Evolutionary conservation across 2,888 invertebrate species (phyloP).

Genomic region (Notocelia uddmanniana): DNA sequence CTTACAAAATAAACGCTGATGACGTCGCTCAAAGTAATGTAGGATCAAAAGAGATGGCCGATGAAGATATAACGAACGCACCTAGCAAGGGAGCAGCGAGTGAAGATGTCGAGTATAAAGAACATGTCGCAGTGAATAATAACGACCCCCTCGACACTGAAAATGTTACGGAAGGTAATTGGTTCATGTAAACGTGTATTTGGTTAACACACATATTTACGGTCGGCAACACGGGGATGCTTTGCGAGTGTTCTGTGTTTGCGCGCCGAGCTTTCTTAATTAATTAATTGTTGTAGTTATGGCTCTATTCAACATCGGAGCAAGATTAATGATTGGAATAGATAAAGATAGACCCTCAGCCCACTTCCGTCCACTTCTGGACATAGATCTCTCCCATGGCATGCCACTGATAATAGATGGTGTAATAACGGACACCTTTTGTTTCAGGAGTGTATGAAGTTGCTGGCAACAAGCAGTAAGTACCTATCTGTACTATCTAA

Average conservation of each 20-base stretch:
- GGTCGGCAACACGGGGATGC: too few species aligned
- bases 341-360: too few species aligned
- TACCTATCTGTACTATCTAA: not conserved
- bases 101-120: not conserved
- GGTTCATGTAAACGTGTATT: not conserved
- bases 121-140: not conserved
- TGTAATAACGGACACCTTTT: not conserved
- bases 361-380: too few species aligned
- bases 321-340: too few species aligned
- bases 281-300: too few species aligned
- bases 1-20: slow-evolving; percentile 56
- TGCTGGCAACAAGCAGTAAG: slow-evolving; percentile 15
- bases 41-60: not conserved
- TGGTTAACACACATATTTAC: too few species aligned
- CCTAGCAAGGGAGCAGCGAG: not conserved
- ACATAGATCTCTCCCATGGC: too few species aligned
- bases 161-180: slow-evolving; percentile 15
- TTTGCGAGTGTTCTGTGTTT: too few species aligned
- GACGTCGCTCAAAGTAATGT: slow-evolving; percentile 45
- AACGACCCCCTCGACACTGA: not conserved
- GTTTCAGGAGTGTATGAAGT: slow-evolving; percentile 27
- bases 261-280: too few species aligned
- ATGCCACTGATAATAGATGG: not conserved
- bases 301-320: too few species aligned
- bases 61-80: not conserved